Evolutionary conservation across 2,888 invertebrate genomes (phyloP).

Genomic region (Alcis repandata): DNA sequence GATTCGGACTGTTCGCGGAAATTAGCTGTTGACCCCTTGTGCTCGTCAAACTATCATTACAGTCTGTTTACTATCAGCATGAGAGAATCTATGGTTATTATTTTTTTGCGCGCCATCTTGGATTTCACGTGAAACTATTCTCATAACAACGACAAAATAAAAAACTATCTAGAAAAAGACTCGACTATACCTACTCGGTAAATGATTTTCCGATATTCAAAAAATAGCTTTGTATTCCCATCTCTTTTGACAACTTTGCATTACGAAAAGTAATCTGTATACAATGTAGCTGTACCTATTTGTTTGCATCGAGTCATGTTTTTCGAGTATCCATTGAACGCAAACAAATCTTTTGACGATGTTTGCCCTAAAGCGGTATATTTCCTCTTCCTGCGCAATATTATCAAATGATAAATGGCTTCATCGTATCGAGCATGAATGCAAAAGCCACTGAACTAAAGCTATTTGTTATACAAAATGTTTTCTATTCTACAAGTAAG

Average conservation of each 20-base stretch:
- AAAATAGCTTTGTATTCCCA: neutral
- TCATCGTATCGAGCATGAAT: slow-evolving; percentile 35
- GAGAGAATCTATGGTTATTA: slow-evolving; percentile 1
- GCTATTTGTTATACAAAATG: slow-evolving; percentile 39
- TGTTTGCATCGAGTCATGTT: slow-evolving; percentile 8
- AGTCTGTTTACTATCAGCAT: slow-evolving; percentile 12
- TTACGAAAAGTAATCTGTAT: neutral
- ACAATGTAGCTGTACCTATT: neutral
- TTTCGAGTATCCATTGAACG: slow-evolving; percentile 15
- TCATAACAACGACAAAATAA: neutral
- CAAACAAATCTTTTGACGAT: slow-evolving; percentile 31
- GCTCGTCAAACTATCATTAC: slow-evolving; percentile 16
- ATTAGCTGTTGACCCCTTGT: slow-evolving; percentile 25
- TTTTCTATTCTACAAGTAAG: slow-evolving; percentile 19
- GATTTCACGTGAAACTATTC: neutral
- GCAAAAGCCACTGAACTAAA: slow-evolving; percentile 30
- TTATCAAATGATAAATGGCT: slow-evolving; percentile 40
- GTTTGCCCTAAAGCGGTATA: slow-evolving; percentile 3
- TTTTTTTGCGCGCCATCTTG: neutral
- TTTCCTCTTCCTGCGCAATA: slow-evolving; percentile 26
- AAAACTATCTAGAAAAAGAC: neutral
- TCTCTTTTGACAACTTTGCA: neutral
- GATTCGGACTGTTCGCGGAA: slow-evolving; percentile 19
- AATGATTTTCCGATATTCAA: neutral
- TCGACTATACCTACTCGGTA: too few species aligned